These are phyloP conservation scores for Tursiops truncatus DNA, from an alignment of 2,113 vertebrate species.

Conservation along the genomic window DNA sequence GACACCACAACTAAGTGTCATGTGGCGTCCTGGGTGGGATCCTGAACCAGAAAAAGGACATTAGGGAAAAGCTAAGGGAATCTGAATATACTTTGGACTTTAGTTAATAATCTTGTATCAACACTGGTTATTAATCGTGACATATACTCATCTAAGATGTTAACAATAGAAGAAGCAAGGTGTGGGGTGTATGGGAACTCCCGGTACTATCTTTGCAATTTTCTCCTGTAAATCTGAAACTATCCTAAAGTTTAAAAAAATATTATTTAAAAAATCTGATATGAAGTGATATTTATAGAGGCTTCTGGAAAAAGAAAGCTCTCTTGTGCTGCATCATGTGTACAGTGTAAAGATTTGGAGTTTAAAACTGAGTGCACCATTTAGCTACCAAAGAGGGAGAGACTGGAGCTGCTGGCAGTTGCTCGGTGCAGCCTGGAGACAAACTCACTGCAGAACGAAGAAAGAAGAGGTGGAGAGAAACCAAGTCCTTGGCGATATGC, in stretches of 20 bases:
- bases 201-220: background rate
- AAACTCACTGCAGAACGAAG: background rate
- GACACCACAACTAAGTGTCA: background rate
- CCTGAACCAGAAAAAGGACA: background rate
- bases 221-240: background rate
- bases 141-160: background rate
- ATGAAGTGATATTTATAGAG: background rate
- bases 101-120: background rate
- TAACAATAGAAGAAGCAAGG: background rate
- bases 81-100: background rate
- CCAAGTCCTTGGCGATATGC: fast-evolving
- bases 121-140: background rate
- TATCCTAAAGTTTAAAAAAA: background rate
- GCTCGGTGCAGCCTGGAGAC: too few species aligned
- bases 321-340: fast-evolving
- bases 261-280: background rate
- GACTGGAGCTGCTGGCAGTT: background rate
- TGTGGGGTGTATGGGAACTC: background rate
- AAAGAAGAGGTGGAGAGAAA: background rate
- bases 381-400: background rate
- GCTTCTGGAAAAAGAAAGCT: background rate
- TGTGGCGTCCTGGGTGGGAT: background rate
- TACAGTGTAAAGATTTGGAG: fast-evolving
- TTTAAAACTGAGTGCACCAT: background rate
- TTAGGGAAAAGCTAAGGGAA: background rate